Evolutionary conservation across 1,140 invertebrate genomes (phyloP), one percentile per base, ranked within the genome.

Genomic region (Lepidurus couesii): DNA sequence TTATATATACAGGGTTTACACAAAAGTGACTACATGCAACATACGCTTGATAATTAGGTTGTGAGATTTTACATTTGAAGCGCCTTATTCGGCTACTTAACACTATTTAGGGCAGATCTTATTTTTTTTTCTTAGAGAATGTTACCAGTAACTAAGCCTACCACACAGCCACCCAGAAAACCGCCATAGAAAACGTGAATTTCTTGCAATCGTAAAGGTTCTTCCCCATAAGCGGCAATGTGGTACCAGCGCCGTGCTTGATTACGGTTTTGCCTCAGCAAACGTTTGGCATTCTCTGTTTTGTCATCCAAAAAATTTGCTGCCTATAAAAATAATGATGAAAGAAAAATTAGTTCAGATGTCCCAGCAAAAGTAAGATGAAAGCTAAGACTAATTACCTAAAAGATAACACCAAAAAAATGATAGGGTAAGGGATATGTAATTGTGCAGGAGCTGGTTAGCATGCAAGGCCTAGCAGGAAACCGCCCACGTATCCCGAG

Each of bases 401-500:
- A 65, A 65, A 65, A 65, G 34, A n/a, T 65, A 65, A 65, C 53
- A 65, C 16, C 44, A 43, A 43, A 75, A 75, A 16, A 24, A 42
- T 3, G 34, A 34, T 34, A n/a, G 44, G 65, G 75, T 4, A 43
- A 43, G 65, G 45, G 73, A 26, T 65, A 73, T 42, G 45, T 5
- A 76, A 76, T 34, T 73, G 65, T 13, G 53, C 53, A 21, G 53
- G 53, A 13, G 45, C 7, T 24, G 8, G 13, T 44, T 80, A 80
- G 77, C 89, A 90, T 76, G 91, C 91, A 84, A 93, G 86, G 82
- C 93, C 93, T 85, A 95, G 89, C 82, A 95, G 89, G 86, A 95
- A 93, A 84, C 94, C 94, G 84, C 93, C 93, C 85, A 90, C 86
- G 89, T 94, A 96, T 85, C 93, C 92, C 84, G 91, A 89, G 79